Conservation (phyloP, 2,888 invertebrate species). For the Aethes cnicana region DNA sequence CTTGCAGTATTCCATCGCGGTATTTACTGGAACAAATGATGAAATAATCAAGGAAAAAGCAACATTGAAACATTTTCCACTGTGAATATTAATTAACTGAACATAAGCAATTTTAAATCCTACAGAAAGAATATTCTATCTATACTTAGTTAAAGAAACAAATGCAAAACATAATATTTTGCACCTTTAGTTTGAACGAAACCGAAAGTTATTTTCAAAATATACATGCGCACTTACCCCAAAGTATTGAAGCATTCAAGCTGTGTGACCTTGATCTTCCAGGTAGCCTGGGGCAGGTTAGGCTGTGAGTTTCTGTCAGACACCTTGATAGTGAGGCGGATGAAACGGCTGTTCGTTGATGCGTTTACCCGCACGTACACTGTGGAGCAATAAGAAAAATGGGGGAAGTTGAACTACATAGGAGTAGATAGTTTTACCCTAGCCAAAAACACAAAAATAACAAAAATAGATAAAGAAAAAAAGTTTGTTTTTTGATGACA, state of each 20-base stretch:
- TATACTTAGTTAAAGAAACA: too few species aligned
- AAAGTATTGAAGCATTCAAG: slow-evolving; percentile 82
- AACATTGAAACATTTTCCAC: background rate
- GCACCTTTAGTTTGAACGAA: too few species aligned
- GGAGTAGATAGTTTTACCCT: background rate
- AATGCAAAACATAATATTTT: too few species aligned
- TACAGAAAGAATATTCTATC: too few species aligned
- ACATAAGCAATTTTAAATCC: too few species aligned
- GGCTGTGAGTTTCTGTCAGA: slow-evolving; percentile 71
- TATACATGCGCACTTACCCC: slow-evolving; percentile 64
- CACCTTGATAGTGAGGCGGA: slow-evolving; percentile 76
- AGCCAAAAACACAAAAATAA: too few species aligned
- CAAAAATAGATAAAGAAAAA: too few species aligned
- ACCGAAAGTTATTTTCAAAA: too few species aligned
- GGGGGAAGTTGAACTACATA: slow-evolving; percentile 34
- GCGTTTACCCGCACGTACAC: slow-evolving; percentile 78
- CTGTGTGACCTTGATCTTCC: slow-evolving; percentile 85
- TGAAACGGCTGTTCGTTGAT: slow-evolving; percentile 65
- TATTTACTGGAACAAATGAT: slow-evolving; percentile 58
- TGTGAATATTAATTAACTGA: too few species aligned
- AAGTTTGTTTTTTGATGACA: too few species aligned
- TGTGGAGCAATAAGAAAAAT: slow-evolving; percentile 40
- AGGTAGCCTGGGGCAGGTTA: slow-evolving; percentile 72
- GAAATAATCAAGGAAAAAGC: background rate
- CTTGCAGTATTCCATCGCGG: slow-evolving; percentile 69